Evolutionary conservation across 2,113 vertebrate genomes (phyloP), one percentile per base, ranked within the genome.

Genomic region (Elachura formosa): DNA sequence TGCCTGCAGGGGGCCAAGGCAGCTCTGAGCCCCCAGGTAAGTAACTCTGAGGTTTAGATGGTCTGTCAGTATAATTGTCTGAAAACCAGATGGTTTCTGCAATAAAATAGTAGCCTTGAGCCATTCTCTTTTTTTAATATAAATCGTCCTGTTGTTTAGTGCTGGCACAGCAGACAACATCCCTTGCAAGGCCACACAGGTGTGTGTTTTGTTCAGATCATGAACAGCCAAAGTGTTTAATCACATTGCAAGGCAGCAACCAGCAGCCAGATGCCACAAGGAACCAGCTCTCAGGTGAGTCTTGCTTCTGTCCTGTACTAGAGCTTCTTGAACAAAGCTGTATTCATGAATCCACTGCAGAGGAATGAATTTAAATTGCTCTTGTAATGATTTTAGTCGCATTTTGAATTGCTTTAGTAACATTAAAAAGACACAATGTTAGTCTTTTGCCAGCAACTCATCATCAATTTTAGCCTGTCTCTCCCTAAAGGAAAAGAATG

Each of bases 181-280:
- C 48, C 29, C 54, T 69, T 45, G 1, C 8, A 76, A 73, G 33
- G 55, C 14, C 59, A 19, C 3, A 22, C 59, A 59, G 38, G 11
- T 2, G 0, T 0, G 0, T 26, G 34, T 21, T 68, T 61, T 54
- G 24, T 25, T 68, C n/a, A 12, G 31, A 5, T 46, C 36, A 61
- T 20, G 9, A 66, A 25, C 38, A 55, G 18, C 9, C 26, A 6
- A 1, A 0, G 5, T 6, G 33, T 31, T 12, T 75, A 3, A 0
- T 64, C 26, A 6, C 0, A 0, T 28, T 51, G 12, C 29, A 33
- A 54, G n/a, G 63, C 41, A 93, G 74, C 45, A 46, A 8, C n/a
- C 41, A 59, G 62, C 24, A 52, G 51, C 25, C 4, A 5, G 13
- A 6, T 74, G 66, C 14, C 12, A 6, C 21, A 17, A 19, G n/a